A percentile compares a stretch with the other conserved stretches of the same genome.
These are phyloP conservation scores for Eurytoma californica DNA, from an alignment of 2,888 invertebrate species.

Conservation along the genomic window DNA sequence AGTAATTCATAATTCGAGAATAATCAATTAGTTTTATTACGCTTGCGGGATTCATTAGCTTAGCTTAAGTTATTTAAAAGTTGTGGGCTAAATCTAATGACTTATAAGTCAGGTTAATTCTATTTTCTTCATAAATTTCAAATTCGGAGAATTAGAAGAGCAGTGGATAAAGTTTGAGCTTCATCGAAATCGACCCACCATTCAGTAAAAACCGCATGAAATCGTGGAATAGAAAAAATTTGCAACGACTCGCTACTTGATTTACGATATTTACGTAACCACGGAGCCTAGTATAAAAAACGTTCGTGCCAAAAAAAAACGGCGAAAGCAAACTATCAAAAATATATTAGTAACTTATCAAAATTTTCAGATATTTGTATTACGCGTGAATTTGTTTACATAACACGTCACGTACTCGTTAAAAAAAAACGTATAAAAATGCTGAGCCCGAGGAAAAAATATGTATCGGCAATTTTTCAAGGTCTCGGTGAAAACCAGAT, in stretches of 20 bases:
- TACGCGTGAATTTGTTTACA: constrained; percentile 29
- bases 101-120: no score
- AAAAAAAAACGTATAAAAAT: background rate
- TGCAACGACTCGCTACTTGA: constrained; percentile 21
- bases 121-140: no score
- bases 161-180: no score
- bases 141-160: no score
- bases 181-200: no score
- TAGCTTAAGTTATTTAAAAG: no score
- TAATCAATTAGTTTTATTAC: no score
- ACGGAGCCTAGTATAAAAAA: constrained; percentile 19
- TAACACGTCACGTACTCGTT: constrained; percentile 12
- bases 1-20: no score
- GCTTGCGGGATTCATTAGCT: no score
- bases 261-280: constrained; percentile 38
- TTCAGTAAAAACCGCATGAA: background rate
- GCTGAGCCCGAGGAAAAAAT: background rate
- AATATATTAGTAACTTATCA: constrained; percentile 31
- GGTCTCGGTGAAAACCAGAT: constrained; percentile 50
- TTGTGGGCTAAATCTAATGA: no score
- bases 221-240: background rate
- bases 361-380: constrained; percentile 17
- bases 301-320: background rate
- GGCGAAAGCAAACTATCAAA: constrained; percentile 10
- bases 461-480: constrained; percentile 19